A percentile compares a stretch with the other conserved stretches of the same genome.
Evolutionary conservation across 2,113 vertebrate genomes (phyloP).

Genomic region (Sitta europaea): DNA sequence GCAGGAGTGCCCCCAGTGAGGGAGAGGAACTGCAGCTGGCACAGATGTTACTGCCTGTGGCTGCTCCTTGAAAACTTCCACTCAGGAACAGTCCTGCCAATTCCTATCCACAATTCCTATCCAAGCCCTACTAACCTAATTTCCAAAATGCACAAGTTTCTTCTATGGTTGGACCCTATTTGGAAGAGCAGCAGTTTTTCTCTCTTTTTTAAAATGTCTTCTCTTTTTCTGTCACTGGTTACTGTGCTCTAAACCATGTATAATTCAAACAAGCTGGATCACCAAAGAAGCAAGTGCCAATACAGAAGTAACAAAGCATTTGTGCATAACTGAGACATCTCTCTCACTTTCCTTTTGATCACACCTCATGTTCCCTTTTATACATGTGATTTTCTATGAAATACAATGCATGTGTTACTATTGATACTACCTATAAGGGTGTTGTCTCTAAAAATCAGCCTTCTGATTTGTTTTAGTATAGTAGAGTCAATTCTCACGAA

Average conservation of each 20-base stretch:
- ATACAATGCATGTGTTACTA: background rate
- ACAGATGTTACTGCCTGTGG: background rate
- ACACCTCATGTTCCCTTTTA: background rate
- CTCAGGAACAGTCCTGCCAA: background rate
- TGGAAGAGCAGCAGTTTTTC: background rate
- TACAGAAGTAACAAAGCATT: background rate
- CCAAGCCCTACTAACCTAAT: background rate
- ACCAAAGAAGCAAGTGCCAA: background rate
- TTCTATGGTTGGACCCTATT: background rate
- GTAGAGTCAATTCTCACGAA: too few relatives aligned
- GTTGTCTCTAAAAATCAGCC: too few relatives aligned
- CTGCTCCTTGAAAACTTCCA: background rate
- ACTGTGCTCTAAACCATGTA: background rate
- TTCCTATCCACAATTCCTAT: background rate
- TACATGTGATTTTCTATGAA: background rate
- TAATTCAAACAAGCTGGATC: slow-evolving; percentile 5
- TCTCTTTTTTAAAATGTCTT: background rate
- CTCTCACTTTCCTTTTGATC: background rate
- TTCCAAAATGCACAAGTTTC: background rate
- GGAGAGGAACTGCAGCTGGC: background rate
- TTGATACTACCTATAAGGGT: background rate
- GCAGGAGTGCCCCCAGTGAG: background rate
- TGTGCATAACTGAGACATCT: background rate
- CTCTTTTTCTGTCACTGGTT: background rate
- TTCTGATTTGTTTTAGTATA: too few relatives aligned